Evolutionary conservation across 1,140 invertebrate species (phyloP).

Genomic region (Chlorops oryzae): DNA sequence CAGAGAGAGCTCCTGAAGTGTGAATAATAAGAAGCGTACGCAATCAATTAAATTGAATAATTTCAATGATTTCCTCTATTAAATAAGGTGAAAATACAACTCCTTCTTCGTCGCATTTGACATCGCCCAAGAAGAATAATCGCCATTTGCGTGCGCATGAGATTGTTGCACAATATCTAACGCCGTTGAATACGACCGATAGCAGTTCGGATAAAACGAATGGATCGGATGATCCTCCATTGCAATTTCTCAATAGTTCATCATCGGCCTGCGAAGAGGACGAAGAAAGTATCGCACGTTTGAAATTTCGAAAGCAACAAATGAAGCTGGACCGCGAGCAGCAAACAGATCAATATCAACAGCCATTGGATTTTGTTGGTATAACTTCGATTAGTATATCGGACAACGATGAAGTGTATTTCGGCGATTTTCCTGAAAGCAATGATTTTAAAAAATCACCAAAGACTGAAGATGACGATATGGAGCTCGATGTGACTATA

Average conservation of each 20-base stretch:
- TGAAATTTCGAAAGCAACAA: neutral
- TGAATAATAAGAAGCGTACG: too few species aligned
- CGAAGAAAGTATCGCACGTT: conserved; percentile 13
- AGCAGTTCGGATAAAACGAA: conserved; percentile 2
- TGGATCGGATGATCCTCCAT: conserved; percentile 17
- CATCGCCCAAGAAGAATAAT: too few species aligned
- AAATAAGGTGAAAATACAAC: too few species aligned
- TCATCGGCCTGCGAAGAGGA: conserved; percentile 37
- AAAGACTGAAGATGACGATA: too few species aligned
- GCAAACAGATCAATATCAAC: too few species aligned
- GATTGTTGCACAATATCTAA: conserved; percentile 35
- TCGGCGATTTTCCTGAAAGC: conserved; percentile 35
- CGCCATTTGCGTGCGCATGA: conserved; percentile 32
- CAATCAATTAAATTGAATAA: too few species aligned
- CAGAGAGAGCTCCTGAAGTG: too few species aligned
- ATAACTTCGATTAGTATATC: too few species aligned
- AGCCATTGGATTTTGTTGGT: too few species aligned
- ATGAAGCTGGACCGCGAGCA: neutral
- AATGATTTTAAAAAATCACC: neutral
- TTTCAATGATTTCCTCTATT: too few species aligned
- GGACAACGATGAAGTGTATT: conserved; percentile 24
- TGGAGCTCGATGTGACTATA: neutral
- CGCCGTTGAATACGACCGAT: conserved; percentile 1
- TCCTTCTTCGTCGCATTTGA: too few species aligned
- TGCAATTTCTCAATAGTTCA: conserved; percentile 39